Conservation (phyloP, 1,140 invertebrate genomes). For the Ditylenchus dipsaci region DNA sequence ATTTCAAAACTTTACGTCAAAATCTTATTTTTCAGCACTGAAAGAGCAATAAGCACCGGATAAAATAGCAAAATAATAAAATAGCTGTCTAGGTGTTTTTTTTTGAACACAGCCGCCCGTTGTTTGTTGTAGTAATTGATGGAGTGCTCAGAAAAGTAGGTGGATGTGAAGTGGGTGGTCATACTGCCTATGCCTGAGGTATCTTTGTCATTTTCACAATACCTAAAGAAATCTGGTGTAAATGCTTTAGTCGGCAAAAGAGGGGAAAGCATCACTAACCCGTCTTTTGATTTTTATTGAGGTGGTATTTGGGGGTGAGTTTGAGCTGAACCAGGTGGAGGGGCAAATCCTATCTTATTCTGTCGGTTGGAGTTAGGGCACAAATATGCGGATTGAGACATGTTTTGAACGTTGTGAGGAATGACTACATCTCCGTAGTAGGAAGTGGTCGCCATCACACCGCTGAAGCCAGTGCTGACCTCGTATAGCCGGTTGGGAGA, state of each 20-base stretch:
- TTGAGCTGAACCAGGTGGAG: neutral
- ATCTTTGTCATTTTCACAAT: slow-evolving; percentile 36
- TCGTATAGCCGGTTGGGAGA: neutral
- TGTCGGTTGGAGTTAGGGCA: neutral
- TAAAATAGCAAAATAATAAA: no score
- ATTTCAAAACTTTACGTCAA: no score
- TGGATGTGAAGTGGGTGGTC: slow-evolving; percentile 26
- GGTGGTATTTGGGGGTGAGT: neutral
- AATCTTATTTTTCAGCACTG: no score
- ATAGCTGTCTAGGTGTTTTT: slow-evolving; percentile 21
- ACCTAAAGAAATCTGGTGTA: neutral
- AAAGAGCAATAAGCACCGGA: no score
- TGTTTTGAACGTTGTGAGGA: neutral
- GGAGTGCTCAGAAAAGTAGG: slow-evolving; percentile 20
- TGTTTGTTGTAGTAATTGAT: slow-evolving; percentile 10
- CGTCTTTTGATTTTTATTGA: neutral
- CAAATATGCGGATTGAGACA: neutral
- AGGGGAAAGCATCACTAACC: neutral
- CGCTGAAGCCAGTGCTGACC: neutral
- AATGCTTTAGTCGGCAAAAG: neutral
- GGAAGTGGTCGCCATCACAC: neutral
- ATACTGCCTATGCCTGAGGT: slow-evolving; percentile 45
- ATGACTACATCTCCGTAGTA: neutral
- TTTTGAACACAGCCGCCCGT: slow-evolving; percentile 29
- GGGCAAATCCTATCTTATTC: neutral